These are phyloP conservation scores for Eulemur macaco DNA, from an alignment of 2,113 vertebrate genomes.

Conservation along the genomic window DNA sequence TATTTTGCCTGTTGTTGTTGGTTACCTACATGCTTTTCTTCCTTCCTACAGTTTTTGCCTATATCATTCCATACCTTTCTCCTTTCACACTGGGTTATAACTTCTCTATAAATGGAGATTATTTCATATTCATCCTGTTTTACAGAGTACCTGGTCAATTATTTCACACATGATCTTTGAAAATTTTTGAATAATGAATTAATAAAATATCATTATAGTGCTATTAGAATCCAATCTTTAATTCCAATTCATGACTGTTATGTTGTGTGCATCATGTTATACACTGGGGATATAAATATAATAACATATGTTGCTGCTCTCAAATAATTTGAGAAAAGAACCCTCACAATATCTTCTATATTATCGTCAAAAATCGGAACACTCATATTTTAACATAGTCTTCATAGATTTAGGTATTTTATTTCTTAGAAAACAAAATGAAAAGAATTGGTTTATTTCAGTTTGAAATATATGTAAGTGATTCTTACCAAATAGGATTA, in stretches of 20 bases:
- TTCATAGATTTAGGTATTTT: not conserved
- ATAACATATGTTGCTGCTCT: not conserved
- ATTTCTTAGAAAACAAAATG: not conserved
- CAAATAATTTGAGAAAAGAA: not conserved
- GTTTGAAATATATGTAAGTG: not conserved
- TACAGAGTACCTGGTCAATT: not conserved
- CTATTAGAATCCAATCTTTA: not conserved
- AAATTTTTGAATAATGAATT: not conserved
- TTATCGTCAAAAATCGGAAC: not conserved
- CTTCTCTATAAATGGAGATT: not conserved
- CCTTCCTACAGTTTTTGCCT: not conserved
- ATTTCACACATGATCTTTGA: not conserved
- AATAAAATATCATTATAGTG: not conserved
- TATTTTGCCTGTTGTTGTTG: not conserved
- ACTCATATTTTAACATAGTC: not conserved
- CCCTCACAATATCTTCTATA: not conserved
- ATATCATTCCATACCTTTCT: not conserved
- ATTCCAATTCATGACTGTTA: not conserved
- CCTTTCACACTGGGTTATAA: fast-evolving
- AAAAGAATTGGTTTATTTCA: not conserved
- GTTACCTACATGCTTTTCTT: not conserved
- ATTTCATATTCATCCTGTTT: not conserved
- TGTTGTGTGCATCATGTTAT: not conserved
- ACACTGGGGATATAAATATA: not conserved
- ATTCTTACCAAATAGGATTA: not conserved